Evolutionary conservation across 2,113 vertebrate species (phyloP), one percentile per base, ranked within the genome.

Genomic region (Seriola rivoliana): DNA sequence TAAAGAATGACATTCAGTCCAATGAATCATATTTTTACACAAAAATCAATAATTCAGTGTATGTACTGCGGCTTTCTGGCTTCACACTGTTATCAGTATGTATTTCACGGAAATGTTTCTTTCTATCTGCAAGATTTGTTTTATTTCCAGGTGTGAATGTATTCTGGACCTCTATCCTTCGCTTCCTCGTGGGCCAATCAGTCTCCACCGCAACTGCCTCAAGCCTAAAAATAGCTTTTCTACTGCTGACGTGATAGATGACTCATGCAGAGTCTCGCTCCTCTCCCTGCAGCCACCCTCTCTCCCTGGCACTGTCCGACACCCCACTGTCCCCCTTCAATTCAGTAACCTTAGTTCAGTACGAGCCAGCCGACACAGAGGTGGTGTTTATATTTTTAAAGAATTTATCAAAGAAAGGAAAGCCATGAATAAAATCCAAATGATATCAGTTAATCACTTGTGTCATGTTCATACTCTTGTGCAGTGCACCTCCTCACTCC

Each of bases 231-330:
- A 94, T 94, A 94, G 88, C 86, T 55, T 71, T 29, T 77, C 54
- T 70, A 59, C 13, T 77, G 85, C 83, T 94, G 91, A 94, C 85
- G 93, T 90, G 72, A 88, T 81, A 40, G 84, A 93, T 94, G 93
- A 94, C 75, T 94, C 93, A 94, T 84, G 75, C 87, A 89, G 80
- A 80, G 76, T 63, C 81, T 80, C 65, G 29, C 71, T 81, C 54
- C 69, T 75, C 86, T 59, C 66, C 42, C 72, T 75, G 76, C 72
- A 64, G 74, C 68, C 68, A 48, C 65, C 42, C 72, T 48, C 54
- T 68, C 65, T 71, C 69, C 60, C 38, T 29, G 14, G 25, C 80
- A 42, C 57, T 48, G 44, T 75, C 80, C 75, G 9, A 58, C 64
- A 29, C 40, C 68, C 54, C 44, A 11, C 63, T 38, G n/a, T 9